These are phyloP conservation scores for Seriola quinqueradiata DNA, from an alignment of 2,113 vertebrate genomes.

Conservation along the genomic window DNA sequence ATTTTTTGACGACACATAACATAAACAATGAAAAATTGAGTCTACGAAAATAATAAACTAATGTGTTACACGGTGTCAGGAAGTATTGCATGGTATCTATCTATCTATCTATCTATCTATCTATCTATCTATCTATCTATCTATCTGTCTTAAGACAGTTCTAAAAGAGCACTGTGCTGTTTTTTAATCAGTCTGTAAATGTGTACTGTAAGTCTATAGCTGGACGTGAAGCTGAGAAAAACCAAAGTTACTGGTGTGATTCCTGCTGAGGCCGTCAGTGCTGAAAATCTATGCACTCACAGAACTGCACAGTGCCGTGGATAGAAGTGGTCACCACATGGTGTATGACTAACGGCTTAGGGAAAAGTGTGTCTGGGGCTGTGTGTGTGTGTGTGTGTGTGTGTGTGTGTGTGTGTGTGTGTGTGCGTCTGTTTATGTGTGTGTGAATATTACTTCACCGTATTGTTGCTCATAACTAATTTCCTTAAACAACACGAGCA, in stretches of 20 bases:
- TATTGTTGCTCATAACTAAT: conserved; percentile 67
- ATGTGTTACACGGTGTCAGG: too few relatives aligned
- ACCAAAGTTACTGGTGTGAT: neutral
- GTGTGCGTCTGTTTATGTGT: conserved; percentile 15
- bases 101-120: too few relatives aligned
- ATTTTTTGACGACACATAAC: too few relatives aligned
- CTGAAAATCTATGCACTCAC: conserved; percentile 14
- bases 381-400: conserved; percentile 11
- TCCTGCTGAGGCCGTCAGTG: neutral
- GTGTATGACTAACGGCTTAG: conserved; percentile 17
- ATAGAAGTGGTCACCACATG: conserved; percentile 24
- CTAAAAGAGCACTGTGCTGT: neutral
- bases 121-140: too few relatives aligned
- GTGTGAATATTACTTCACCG: conserved; percentile 48
- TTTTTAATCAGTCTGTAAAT: conserved; percentile 5
- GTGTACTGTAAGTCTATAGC: neutral
- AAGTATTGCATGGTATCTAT: too few relatives aligned
- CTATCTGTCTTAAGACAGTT: neutral
- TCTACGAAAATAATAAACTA: too few relatives aligned
- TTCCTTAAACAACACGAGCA: conserved; percentile 72
- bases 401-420: conserved; percentile 31
- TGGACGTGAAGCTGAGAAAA: neutral
- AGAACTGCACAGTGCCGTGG: neutral
- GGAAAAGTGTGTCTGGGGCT: conserved; percentile 21
- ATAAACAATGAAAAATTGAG: too few relatives aligned